Evolutionary conservation across 2,113 vertebrate genomes (phyloP), one percentile per base, ranked within the genome.

Genomic region (Siniperca chuatsi): DNA sequence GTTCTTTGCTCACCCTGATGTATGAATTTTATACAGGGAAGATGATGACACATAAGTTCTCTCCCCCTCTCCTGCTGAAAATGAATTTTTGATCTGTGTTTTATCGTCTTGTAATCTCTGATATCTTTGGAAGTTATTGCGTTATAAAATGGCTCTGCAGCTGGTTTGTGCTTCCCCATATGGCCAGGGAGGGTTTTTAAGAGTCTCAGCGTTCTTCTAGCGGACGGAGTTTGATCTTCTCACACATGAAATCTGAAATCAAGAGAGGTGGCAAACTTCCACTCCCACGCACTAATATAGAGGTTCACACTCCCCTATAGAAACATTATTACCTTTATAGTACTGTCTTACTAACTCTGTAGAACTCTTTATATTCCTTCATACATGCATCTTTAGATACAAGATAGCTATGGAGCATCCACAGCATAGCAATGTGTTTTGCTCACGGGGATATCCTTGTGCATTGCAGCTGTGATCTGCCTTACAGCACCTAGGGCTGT

Each of bases 51-150:
- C 80, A 73, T 89, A 75, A 75, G 75, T 86, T 87, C 75, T 62
- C 66, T 70, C 62, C 42, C 71, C 54, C 42, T 71, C 71, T 83
- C 78, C 60, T 46, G 61, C 80, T 50, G 83, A 80, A 90, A 91
- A 90, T 88, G 71, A 71, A 86, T 84, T 91, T 90, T 80, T 88
- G 81, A 90, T 90, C 88, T 65, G 77, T 3, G 79, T 88, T 94
- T 94, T 89, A 94, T 91, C 75, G 16, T 52, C 78, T 75, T 87
- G 89, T 93, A 91, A 89, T 89, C 81, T 79, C 79, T 72, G 89
- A 90, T 92, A 86, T 78, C 75, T 82, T 80, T 75, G 68, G 88
- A 91, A 75, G 81, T 92, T 92, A 93, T 94, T 90, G 87, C 85
- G 83, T 81, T 84, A 69, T 91, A 86, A 92, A 94, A 88, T 40